Base-by-base conservation (phyloP, 23 tunicate genomes). In the Styela clava region DNA sequence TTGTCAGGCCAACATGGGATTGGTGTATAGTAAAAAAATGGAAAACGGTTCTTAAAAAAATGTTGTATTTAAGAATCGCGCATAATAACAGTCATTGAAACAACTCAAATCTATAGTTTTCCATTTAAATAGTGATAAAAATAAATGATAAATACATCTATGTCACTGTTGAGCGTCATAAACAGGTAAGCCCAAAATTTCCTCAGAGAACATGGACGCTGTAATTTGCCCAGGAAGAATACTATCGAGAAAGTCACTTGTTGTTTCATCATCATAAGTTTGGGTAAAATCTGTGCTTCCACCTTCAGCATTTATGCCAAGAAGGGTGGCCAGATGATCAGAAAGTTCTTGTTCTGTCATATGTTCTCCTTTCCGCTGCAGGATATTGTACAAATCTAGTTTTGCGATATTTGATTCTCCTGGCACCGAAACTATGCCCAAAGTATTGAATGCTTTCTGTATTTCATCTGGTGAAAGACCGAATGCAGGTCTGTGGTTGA, bases 401-500 rank as follows among this genome's bases (percentile, higher is more conserved):
- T 87, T 74, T 24, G 81, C 94, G n/a, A 87, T 79, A 2, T 62
- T 51, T 37, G 82, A 35, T 33, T 81, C 88, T 26, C 51, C 37
- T 1, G 76, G 77, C 9, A 51, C 2, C 16, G 69, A 24, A 22
- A 1, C 68, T 24, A 21, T 65, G 24, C 79, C 82, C 30, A 96
- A 85, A 23, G 69, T 56, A 61, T 82, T 72, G 73, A 96, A 96
- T 2, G 99, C 99, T 63, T 87, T 35, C 26, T 78, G 27, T 24
- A 96, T 72, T 29, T 91, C 94, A 28, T 87, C 87, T 1, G 84
- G 83, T 22, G 89, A 91, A 20, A 96, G 78, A 3, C 96, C 94
- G 36, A 87, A 92, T n/a, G 96, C 99, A 1, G 99, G 99, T 64
- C 97, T 90, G 88, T 96, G 99, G 74, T 96, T 96, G 37, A 96